Percentiles rank a stretch among this genome's conserved stretches.
phyloP scores from a whole-genome alignment of 2,113 vertebrate genomes.

The Actenoides lindsayi region DNA sequence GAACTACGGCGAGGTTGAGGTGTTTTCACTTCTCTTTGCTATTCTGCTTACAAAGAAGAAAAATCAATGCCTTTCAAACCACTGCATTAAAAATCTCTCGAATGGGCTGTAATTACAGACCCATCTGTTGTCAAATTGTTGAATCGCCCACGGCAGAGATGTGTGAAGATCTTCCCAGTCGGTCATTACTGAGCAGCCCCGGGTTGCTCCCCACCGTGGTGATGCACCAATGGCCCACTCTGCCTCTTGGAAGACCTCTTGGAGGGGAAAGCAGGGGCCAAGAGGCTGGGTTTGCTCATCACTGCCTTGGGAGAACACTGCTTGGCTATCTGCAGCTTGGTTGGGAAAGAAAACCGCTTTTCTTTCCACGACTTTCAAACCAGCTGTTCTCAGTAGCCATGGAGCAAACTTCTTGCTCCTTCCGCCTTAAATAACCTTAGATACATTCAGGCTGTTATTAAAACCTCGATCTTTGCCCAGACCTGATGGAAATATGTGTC shows the following conservation, averaged over 20 bases:
- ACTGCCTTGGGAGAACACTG: no score
- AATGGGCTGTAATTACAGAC: conserved; percentile 8
- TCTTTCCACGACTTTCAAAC: not conserved
- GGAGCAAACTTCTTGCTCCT: not conserved
- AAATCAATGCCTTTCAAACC: conserved; percentile 17
- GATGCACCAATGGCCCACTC: not conserved
- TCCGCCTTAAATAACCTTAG: not conserved
- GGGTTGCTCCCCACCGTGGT: not conserved
- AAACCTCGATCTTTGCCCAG: not conserved
- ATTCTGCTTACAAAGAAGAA: not conserved
- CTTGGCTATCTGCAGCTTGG: not conserved
- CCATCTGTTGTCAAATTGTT: conserved; percentile 25
- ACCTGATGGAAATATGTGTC: not conserved
- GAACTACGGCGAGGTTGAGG: not conserved
- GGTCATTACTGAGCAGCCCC: not conserved
- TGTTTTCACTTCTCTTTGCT: not conserved
- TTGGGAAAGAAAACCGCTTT: not conserved
- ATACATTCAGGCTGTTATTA: not conserved
- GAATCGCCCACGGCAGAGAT: not conserved
- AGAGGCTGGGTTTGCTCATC: not conserved
- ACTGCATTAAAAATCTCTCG: not conserved
- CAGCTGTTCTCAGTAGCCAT: not conserved
- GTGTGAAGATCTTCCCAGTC: not conserved
- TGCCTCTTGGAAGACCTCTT: not conserved
- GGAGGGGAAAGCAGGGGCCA: not conserved